Evolutionary conservation across 2,797 vertebrate genomes (phyloP).

Genomic region (Hoplostethus atlanticus): DNA sequence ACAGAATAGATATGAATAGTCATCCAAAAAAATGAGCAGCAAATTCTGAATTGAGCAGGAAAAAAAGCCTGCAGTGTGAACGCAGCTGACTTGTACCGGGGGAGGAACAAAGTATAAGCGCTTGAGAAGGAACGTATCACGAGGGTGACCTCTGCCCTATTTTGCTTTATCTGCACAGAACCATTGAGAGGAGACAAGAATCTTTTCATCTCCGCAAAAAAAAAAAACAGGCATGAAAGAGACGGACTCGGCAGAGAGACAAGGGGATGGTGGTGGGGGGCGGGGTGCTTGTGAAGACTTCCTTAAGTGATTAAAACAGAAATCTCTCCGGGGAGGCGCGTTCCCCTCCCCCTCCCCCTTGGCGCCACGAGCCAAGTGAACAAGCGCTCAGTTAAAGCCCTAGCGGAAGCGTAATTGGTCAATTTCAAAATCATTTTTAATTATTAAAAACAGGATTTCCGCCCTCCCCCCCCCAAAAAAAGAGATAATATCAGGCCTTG

Average conservation of each 20-base stretch:
- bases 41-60: too few species aligned
- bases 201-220: slow-evolving; percentile 33
- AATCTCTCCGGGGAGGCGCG: slow-evolving; percentile 50
- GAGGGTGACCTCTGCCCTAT: slow-evolving; percentile 21
- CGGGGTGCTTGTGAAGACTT: slow-evolving; percentile 8
- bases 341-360: slow-evolving; percentile 1
- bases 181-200: slow-evolving; percentile 29
- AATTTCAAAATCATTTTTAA: slow-evolving; percentile 70
- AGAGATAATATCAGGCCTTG: slow-evolving; percentile 68
- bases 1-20: too few species aligned
- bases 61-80: too few species aligned
- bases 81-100: too few species aligned
- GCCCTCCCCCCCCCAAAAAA: slow-evolving; percentile 12
- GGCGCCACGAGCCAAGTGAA: slow-evolving; percentile 17
- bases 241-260: neutral
- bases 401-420: slow-evolving; percentile 64
- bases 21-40: too few species aligned
- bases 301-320: slow-evolving; percentile 58
- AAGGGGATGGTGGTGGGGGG: too few species aligned
- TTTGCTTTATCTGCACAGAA: slow-evolving; percentile 33
- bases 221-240: slow-evolving; percentile 4
- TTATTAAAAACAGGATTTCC: slow-evolving; percentile 72
- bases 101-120: too few species aligned
- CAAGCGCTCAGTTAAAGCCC: slow-evolving; percentile 31
- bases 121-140: neutral